Evolutionary conservation across 1,140 invertebrate genomes (phyloP).

Genomic region (Diachasmimorpha longicaudata): DNA sequence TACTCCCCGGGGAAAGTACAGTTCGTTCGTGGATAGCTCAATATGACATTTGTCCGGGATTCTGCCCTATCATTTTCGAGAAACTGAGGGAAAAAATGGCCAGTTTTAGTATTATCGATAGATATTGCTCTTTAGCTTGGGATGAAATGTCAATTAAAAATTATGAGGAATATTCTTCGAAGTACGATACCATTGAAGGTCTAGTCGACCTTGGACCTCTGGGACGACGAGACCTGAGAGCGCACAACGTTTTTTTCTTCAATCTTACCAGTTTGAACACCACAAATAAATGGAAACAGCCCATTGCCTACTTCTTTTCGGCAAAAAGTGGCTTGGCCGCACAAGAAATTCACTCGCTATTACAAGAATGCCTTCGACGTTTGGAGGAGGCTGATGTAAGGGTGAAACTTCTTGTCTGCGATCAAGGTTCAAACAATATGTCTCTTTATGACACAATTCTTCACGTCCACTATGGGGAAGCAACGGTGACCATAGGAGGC

Average conservation of each 20-base stretch:
- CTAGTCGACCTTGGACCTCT: slow-evolving; percentile 23
- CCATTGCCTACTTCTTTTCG: slow-evolving; percentile 24
- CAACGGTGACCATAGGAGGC: too few species aligned
- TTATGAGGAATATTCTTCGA: slow-evolving; percentile 33
- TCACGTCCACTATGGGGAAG: too few species aligned
- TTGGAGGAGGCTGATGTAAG: too few species aligned
- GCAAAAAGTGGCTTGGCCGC: slow-evolving; percentile 7
- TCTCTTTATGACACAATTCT: too few species aligned
- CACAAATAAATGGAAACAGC: too few species aligned
- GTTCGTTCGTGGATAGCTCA: slow-evolving; percentile 31
- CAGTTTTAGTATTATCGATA: background rate
- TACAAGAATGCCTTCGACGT: slow-evolving; percentile 3
- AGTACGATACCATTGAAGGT: slow-evolving; percentile 24
- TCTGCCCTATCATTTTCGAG: slow-evolving; percentile 28
- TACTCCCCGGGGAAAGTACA: slow-evolving; percentile 23
- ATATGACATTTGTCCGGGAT: slow-evolving; percentile 29
- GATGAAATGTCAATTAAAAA: slow-evolving; percentile 32
- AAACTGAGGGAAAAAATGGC: too few species aligned
- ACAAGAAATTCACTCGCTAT: background rate
- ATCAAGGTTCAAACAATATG: too few species aligned
- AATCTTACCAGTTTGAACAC: slow-evolving; percentile 31
- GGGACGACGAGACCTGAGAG: slow-evolving; percentile 13
- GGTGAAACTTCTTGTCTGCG: too few species aligned
- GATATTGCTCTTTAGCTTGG: slow-evolving; percentile 31
- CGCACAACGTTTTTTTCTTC: slow-evolving; percentile 27